A percentile compares a stretch with the other conserved stretches of the same genome.
These are phyloP conservation scores for Phoxinus phoxinus DNA, from an alignment of 2,113 vertebrate species.

Conservation along the genomic window DNA sequence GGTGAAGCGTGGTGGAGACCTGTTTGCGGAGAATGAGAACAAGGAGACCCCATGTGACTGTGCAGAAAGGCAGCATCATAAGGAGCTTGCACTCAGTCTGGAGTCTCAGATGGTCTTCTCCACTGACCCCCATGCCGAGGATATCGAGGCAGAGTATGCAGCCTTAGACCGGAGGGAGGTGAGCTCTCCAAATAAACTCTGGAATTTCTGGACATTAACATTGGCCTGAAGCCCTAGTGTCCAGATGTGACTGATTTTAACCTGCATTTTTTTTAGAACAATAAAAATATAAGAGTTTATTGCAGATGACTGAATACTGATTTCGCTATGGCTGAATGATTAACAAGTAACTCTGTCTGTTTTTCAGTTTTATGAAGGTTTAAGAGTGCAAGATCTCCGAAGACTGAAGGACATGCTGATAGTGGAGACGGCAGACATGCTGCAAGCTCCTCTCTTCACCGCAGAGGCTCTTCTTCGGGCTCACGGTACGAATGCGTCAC, in stretches of 20 bases:
- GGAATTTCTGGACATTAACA: background rate
- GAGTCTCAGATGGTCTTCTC: conserved; percentile 99
- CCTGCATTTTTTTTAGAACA: background rate
- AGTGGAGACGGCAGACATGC: conserved; percentile 98
- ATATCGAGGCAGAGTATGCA: conserved; percentile 95
- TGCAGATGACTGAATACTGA: background rate
- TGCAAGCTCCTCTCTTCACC: conserved; percentile 95
- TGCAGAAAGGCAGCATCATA: conserved; percentile 96
- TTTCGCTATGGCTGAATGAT: background rate
- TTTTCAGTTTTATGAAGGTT: conserved; percentile 83
- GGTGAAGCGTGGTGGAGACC: conserved; percentile 89
- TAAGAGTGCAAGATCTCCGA: conserved; percentile 92
- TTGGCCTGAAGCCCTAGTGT: background rate
- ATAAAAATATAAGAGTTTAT: background rate
- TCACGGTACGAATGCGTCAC: conserved; percentile 80
- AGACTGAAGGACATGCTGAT: conserved; percentile 98
- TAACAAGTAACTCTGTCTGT: background rate
- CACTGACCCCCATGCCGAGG: conserved; percentile 90
- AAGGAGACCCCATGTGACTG: conserved; percentile 98
- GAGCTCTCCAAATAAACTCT: conserved; percentile 41
- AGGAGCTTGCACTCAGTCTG: conserved; percentile 94
- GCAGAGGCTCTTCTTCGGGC: conserved; percentile 96
- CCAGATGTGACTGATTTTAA: background rate
- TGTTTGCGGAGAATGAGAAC: conserved; percentile 97
- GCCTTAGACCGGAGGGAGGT: conserved; percentile 97